Evolutionary conservation across 2,888 invertebrate species (phyloP).

Genomic region (Hemithea aestivaria): DNA sequence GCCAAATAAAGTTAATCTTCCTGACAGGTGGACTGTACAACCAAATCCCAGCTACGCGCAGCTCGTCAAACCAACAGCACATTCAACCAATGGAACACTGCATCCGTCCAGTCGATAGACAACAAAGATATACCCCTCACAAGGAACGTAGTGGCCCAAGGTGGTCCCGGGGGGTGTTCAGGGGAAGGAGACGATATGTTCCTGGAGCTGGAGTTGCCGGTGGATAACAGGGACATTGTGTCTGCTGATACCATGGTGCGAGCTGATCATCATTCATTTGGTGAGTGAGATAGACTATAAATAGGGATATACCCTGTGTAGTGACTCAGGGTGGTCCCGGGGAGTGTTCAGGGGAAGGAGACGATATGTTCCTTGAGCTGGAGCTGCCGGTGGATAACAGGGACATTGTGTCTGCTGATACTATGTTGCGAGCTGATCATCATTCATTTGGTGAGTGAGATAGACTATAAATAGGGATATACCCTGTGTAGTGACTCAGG

Average conservation of each 20-base stretch:
- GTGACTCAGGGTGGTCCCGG: conserved; percentile 45
- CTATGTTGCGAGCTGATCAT: conserved; percentile 81
- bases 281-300: too few relatives aligned
- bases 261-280: conserved; percentile 71
- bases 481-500: conserved; percentile 49
- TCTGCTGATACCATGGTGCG: conserved; percentile 82
- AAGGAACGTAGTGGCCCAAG: conserved; percentile 44
- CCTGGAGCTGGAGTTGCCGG: conserved; percentile 63
- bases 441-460: conserved; percentile 52
- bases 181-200: conserved; percentile 42
- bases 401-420: conserved; percentile 80
- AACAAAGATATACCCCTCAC: conserved; percentile 27
- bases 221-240: conserved; percentile 70
- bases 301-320: too few relatives aligned
- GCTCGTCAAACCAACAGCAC: conserved; percentile 51
- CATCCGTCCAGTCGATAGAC: conserved; percentile 30
- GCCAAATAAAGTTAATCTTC: too few relatives aligned
- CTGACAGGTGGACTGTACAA: conserved; percentile 20
- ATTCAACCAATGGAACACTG: conserved; percentile 35
- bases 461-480: too few relatives aligned
- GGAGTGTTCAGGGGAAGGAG: conserved; percentile 35
- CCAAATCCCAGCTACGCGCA: conserved; percentile 16
- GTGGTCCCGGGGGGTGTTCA: conserved; percentile 39
- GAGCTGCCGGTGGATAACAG: conserved; percentile 69
- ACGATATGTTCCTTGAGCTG: conserved; percentile 53